Percentiles rank a stretch among this genome's conserved stretches.
phyloP scores from a whole-genome alignment of 2,797 vertebrate genomes.

The Liasis olivaceus region DNA sequence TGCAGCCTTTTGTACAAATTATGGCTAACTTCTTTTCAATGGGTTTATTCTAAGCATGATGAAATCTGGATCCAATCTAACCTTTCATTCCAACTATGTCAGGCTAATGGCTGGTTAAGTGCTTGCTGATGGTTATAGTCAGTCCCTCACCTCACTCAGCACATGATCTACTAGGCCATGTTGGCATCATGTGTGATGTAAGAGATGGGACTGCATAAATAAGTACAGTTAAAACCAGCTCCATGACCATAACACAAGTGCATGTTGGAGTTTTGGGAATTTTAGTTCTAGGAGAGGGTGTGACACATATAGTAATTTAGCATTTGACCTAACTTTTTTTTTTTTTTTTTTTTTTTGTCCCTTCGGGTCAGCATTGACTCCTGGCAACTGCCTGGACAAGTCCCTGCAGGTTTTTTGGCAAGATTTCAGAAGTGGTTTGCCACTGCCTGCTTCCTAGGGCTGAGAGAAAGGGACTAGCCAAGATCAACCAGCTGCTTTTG shows the following conservation, averaged over 20 bases:
- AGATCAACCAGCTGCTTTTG: neutral
- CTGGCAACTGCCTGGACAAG: neutral
- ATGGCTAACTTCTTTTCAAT: neutral
- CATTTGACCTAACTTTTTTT: neutral
- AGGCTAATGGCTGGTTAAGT: neutral
- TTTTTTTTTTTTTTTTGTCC: neutral
- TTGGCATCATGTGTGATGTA: too few species aligned
- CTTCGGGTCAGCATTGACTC: neutral
- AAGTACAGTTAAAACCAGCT: neutral
- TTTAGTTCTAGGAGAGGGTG: neutral
- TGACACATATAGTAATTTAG: too few species aligned
- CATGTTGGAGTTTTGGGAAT: too few species aligned
- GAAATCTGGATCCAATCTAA: neutral
- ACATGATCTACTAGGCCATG: neutral
- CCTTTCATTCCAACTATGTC: neutral
- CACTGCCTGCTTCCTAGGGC: neutral
- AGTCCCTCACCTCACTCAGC: neutral
- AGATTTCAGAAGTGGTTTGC: neutral
- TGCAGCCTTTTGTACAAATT: too few species aligned
- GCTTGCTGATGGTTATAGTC: neutral
- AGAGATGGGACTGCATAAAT: too few species aligned
- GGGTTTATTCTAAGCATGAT: neutral
- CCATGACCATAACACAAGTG: too few species aligned
- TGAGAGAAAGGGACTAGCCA: neutral
- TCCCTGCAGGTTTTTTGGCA: neutral